These are phyloP conservation scores for Porites lobata DNA, from an alignment of 92 coral and sea anemone genomes.

Conservation along the genomic window DNA sequence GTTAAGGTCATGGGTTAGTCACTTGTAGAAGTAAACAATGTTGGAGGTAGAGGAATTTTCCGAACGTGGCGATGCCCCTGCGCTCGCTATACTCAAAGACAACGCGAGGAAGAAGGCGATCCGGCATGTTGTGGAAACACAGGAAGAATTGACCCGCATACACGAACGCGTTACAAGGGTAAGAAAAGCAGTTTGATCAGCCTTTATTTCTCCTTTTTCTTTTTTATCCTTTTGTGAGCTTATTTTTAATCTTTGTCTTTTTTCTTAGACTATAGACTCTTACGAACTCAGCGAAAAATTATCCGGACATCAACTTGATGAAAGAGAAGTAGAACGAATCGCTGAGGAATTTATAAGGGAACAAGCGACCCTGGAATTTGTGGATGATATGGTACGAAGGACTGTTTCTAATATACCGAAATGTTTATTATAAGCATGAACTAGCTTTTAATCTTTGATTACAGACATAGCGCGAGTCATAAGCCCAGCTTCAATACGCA, in stretches of 20 bases:
- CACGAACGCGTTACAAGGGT: constrained; percentile 91
- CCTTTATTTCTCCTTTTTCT: not conserved
- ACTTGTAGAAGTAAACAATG: constrained; percentile 1
- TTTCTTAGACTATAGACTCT: constrained; percentile 88
- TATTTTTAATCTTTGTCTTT: not conserved
- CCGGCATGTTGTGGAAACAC: constrained; percentile 90
- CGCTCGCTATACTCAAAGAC: constrained; percentile 87
- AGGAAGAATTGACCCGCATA: constrained; percentile 84
- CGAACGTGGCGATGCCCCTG: constrained; percentile 92
- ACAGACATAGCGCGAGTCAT: not conserved
- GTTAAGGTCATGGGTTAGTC: constrained; percentile 42
- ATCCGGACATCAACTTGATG: constrained; percentile 71
- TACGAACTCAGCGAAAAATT: constrained; percentile 94
- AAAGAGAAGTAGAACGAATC: constrained; percentile 83
- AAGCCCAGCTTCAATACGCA: not conserved
- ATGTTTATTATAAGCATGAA: not conserved
- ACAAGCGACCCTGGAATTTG: constrained; percentile 95
- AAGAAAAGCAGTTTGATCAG: constrained; percentile 2
- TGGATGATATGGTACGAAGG: constrained; percentile 90
- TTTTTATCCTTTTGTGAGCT: not conserved
- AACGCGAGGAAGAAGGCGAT: constrained; percentile 85
- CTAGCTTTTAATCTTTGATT: constrained; percentile 7
- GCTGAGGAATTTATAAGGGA: constrained; percentile 90
- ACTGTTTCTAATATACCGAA: not conserved
- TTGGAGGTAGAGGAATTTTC: constrained; percentile 54